Base-by-base conservation (phyloP, 2,113 vertebrate species). In the Lophotis ruficrista region DNA sequence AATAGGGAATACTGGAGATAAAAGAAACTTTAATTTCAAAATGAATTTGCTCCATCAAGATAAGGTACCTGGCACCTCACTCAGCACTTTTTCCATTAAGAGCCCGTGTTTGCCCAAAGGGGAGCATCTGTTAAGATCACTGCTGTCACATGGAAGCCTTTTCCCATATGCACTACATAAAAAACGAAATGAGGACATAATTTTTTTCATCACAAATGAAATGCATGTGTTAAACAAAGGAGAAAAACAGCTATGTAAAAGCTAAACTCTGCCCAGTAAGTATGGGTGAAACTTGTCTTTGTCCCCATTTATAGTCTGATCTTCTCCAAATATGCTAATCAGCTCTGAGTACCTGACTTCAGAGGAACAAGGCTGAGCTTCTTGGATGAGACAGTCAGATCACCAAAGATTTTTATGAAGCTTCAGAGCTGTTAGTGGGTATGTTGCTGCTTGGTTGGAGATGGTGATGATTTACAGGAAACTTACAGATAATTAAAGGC, bases 141-240 rank as follows among this genome's bases (percentile, higher is more conserved):
- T 90, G 84, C 69, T 96, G 77, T 82, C 93, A 90, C 95, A 94
- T 89, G 85, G 87, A 97, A 89, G 65, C 54, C 35, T 86, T 94
- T 94, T 65, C 65, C 82, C 88, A 31, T 89, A 93, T 81, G 93
- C 75, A 83, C 41, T 71, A 18, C 24, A 37, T 16, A n/a, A 30
- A 83, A 89, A 96, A 84, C 58, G 30, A 90, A 96, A 96, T 37
- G 30, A 28, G 75, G 83, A 81, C 83, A 92, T 50, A n/a, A 9
- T 2, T 62, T 79, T 82, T 90, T 94, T 92, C 57, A 82, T 41
- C 23, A 43, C 5, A 43, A 82, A 61, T 35, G 7, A 88, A 92
- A 84, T 37, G 30, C 4, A 9, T 33, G 35, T 47, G 37, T 86
- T 83, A 89, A 94, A 25, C 43, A 37, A 68, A 83, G 94, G 21